Evolutionary conservation across 2,113 vertebrate species (phyloP).

Genomic region (Hydrolagus affinis): DNA sequence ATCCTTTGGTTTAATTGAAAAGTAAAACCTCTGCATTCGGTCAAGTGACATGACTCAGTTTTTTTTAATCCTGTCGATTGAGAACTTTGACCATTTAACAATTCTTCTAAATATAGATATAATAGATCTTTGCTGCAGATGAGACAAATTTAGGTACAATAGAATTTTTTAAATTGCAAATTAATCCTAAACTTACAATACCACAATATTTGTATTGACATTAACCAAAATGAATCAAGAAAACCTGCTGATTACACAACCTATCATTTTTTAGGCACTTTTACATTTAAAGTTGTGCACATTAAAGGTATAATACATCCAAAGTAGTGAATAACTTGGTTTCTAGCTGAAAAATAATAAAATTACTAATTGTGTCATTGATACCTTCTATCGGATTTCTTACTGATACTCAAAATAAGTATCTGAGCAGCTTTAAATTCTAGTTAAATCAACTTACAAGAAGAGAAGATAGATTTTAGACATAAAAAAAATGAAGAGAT

Average conservation of each 20-base stretch:
- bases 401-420: slow-evolving; percentile 15
- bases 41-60: neutral
- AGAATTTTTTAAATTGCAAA: neutral
- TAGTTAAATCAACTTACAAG: neutral
- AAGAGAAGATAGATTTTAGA: neutral
- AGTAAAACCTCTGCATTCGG: slow-evolving; percentile 7
- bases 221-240: neutral
- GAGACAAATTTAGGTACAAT: neutral
- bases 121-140: neutral
- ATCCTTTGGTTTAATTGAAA: neutral
- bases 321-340: neutral
- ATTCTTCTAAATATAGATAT: neutral
- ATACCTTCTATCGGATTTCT: neutral
- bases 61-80: slow-evolving; percentile 14
- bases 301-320: neutral
- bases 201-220: neutral
- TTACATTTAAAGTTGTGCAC: neutral
- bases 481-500: neutral
- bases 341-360: slow-evolving; percentile 11
- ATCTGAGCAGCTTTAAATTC: neutral
- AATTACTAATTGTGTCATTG: neutral
- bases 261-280: slow-evolving; percentile 24
- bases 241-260: neutral
- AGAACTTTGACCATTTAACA: neutral
- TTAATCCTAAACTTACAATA: neutral